phyloP scores from a whole-genome alignment of 1,140 invertebrate species.

The Heliothis subflexa region DNA sequence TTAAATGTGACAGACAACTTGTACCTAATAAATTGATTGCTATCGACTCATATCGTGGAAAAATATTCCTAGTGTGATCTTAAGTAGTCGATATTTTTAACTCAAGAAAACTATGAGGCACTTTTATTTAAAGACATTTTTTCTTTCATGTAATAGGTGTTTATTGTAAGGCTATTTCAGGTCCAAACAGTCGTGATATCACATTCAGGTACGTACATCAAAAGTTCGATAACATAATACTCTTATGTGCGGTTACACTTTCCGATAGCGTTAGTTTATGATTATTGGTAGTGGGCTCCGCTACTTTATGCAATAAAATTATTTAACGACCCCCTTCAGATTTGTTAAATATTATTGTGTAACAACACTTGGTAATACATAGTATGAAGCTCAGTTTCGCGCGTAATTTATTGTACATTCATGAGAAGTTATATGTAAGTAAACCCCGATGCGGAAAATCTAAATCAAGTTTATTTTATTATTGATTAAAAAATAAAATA shows the following conservation, averaged over 20 bases:
- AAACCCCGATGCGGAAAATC: too few relatives aligned
- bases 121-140: too few relatives aligned
- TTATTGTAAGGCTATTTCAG: conserved; percentile 6
- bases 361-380: background rate
- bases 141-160: background rate
- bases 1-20: background rate
- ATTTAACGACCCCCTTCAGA: conserved; percentile 19
- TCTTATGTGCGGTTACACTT: conserved; percentile 33
- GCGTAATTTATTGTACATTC: too few relatives aligned
- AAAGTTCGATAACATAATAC: conserved; percentile 27
- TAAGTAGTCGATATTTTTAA: background rate
- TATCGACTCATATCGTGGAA: background rate
- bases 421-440: too few relatives aligned
- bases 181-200: conserved; percentile 12
- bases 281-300: conserved; percentile 28
- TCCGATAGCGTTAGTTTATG: conserved; percentile 43
- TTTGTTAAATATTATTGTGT: conserved; percentile 5
- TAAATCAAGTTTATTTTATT: too few relatives aligned
- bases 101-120: too few relatives aligned
- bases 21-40: conserved; percentile 11
- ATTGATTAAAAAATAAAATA: background rate
- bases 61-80: background rate
- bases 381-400: background rate
- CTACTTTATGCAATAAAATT: conserved; percentile 33
- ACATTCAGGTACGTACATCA: background rate